Conservation (phyloP, 2,888 invertebrate genomes). For the Andrena chrysosceles region DNA sequence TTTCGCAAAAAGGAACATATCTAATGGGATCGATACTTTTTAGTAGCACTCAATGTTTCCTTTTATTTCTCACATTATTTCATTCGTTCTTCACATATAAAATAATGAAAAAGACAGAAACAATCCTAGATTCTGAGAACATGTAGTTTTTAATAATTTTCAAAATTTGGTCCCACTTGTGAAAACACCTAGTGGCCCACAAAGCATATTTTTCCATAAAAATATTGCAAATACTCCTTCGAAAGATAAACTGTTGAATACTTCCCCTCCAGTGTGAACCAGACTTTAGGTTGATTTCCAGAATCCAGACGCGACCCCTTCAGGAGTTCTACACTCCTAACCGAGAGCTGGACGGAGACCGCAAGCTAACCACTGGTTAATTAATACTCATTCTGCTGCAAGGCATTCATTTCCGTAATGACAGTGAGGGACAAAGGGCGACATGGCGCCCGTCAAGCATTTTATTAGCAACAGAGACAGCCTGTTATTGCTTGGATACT, state of each 20-base stretch:
- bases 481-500: conserved; percentile 23
- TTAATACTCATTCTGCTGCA: conserved; percentile 64
- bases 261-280: not conserved
- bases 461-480: conserved; percentile 45
- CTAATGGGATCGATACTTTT: too few relatives aligned
- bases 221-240: too few relatives aligned
- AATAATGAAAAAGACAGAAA: too few relatives aligned
- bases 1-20: too few relatives aligned
- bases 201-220: not conserved
- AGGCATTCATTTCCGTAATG: conserved; percentile 58
- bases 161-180: too few relatives aligned
- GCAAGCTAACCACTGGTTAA: conserved; percentile 62
- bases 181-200: too few relatives aligned
- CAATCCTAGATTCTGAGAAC: too few relatives aligned
- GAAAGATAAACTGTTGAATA: too few relatives aligned
- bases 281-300: not conserved
- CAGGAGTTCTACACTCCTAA: conserved; percentile 11
- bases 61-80: too few relatives aligned
- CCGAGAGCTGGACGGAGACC: conserved; percentile 37
- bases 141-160: too few relatives aligned
- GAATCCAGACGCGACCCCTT: not conserved
- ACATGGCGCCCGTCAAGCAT: conserved; percentile 5
- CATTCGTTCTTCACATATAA: too few relatives aligned
- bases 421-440: conserved; percentile 53
- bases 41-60: too few relatives aligned